These are phyloP conservation scores for Myotis yumanensis DNA, from an alignment of 2,113 vertebrate species.

Conservation along the genomic window DNA sequence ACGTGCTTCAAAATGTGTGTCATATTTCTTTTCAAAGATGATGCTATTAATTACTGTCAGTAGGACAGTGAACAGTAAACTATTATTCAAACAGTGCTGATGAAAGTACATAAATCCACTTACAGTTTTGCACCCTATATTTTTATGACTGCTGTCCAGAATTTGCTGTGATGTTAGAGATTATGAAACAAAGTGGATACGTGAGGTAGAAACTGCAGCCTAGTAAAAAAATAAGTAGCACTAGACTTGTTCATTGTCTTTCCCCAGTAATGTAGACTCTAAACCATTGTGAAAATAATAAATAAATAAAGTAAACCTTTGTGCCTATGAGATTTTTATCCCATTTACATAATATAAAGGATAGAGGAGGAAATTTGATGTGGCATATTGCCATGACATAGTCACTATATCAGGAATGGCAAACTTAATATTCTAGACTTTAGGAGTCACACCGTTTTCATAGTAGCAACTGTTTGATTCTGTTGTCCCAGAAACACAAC, in stretches of 20 bases:
- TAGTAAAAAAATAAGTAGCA: neutral
- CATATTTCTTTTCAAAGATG: constrained; percentile 2
- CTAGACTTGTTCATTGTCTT: neutral
- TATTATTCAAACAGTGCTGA: neutral
- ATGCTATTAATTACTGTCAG: neutral
- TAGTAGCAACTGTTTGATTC: neutral
- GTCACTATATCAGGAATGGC: neutral
- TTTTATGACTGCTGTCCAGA: neutral
- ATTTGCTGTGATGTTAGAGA: neutral
- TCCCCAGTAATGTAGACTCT: neutral
- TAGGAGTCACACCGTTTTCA: neutral
- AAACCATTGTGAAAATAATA: neutral
- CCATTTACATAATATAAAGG: neutral
- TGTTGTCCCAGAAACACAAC: neutral
- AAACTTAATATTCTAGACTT: neutral
- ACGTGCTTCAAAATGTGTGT: neutral
- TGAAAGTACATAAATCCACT: neutral
- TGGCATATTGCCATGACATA: neutral
- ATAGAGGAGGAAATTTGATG: neutral
- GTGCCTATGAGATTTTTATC: neutral
- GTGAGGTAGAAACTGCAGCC: neutral
- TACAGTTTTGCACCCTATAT: neutral
- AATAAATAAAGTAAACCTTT: neutral
- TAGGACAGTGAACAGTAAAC: neutral
- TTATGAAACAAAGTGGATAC: neutral